These are phyloP conservation scores for Drosophila triauraria DNA, from an alignment of 1,140 invertebrate species.

Conservation along the genomic window DNA sequence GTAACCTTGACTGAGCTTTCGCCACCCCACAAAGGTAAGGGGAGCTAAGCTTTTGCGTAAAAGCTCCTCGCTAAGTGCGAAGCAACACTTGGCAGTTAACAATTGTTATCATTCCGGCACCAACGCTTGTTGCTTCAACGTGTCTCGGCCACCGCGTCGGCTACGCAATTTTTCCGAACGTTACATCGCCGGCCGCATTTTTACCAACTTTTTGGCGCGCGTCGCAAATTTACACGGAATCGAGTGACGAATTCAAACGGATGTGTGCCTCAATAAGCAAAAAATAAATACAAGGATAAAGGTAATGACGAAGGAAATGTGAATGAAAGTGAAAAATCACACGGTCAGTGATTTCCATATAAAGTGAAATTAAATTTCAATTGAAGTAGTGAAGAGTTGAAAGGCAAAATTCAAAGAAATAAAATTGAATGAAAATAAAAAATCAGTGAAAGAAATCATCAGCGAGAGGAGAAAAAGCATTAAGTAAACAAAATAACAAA, in stretches of 20 bases:
- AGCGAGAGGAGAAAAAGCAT: neutral
- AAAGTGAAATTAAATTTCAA: neutral
- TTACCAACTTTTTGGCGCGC: conserved; percentile 5
- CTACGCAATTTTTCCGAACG: conserved; percentile 14
- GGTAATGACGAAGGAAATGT: no score
- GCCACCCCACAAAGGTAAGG: neutral
- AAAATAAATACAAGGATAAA: neutral
- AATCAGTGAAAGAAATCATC: conserved; percentile 6
- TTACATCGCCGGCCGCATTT: neutral
- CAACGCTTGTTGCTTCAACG: conserved; percentile 72
- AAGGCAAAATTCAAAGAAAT: neutral
- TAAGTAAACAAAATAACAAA: conserved; percentile 19
- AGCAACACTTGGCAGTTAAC: conserved; percentile 37
- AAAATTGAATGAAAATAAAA: conserved; percentile 2
- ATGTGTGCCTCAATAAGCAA: neutral
- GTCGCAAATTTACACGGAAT: neutral
- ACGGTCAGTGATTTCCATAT: no score
- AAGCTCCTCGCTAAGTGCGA: conserved; percentile 29
- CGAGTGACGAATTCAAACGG: neutral
- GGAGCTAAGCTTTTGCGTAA: conserved; percentile 36
- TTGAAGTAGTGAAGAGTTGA: neutral
- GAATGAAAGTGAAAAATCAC: neutral
- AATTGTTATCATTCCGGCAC: conserved; percentile 62
- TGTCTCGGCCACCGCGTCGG: conserved; percentile 15
- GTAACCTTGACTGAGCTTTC: conserved; percentile 24